Evolutionary conservation across 1,140 invertebrate genomes (phyloP).

Genomic region (Ceratosolen fusciceps): DNA sequence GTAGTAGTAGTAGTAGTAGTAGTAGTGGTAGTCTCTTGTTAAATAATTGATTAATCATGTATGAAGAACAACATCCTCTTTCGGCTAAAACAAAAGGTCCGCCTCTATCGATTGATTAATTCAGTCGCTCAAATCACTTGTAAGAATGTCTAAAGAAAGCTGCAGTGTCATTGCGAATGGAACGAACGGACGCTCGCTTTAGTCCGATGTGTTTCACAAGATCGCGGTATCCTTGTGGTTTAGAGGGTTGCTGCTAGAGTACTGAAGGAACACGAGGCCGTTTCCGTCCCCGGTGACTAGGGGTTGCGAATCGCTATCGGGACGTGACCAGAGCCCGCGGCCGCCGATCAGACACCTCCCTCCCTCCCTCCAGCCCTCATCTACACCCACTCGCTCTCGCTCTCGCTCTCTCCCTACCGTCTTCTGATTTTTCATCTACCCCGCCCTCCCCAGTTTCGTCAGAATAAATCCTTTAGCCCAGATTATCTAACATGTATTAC

Average conservation of each 20-base stretch:
- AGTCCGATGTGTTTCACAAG: neutral
- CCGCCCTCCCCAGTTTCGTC: neutral
- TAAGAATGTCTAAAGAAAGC: neutral
- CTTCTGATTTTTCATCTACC: neutral
- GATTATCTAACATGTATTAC: neutral
- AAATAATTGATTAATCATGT: no score
- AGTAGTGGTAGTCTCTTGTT: no score
- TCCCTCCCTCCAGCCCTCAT: neutral
- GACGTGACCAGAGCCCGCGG: constrained; percentile 55
- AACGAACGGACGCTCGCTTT: neutral
- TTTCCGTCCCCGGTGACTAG: neutral
- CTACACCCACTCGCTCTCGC: neutral
- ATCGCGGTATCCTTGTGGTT: constrained; percentile 29
- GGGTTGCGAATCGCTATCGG: constrained; percentile 33
- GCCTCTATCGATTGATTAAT: no score
- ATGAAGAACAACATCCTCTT: no score
- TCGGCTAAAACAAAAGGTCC: no score
- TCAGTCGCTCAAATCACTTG: no score
- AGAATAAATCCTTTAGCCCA: neutral
- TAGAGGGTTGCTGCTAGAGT: constrained; percentile 39
- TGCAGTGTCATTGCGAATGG: neutral
- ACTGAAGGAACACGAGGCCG: constrained; percentile 39
- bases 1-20: no score
- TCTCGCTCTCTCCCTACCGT: neutral
- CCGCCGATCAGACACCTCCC: constrained; percentile 56